Conservation (phyloP, 1,140 invertebrate genomes). For the Bombus picipes region DNA sequence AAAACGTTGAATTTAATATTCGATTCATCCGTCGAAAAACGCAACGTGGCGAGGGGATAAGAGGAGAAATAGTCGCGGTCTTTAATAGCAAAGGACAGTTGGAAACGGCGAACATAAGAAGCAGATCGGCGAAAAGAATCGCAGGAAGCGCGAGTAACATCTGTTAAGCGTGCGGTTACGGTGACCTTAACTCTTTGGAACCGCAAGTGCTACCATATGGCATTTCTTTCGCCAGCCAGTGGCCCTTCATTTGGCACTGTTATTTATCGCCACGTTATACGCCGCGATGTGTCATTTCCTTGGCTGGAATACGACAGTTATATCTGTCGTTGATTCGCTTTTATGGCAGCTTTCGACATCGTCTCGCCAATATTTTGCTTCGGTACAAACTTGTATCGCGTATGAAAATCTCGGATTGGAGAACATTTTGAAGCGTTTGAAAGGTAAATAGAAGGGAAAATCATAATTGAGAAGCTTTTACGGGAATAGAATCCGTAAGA, state of each 20-base stretch:
- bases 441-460: too few species aligned
- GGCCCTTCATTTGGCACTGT: background rate
- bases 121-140: background rate
- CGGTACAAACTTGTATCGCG: background rate
- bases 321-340: background rate
- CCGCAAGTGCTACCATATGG: conserved; percentile 18
- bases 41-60: background rate
- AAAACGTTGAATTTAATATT: background rate
- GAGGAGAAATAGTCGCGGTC: background rate
- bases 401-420: background rate
- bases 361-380: background rate
- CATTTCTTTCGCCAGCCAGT: background rate
- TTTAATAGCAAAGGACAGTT: background rate
- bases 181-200: conserved; percentile 4
- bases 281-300: background rate
- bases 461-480: too few species aligned
- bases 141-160: conserved; percentile 16
- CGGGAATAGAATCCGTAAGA: too few species aligned
- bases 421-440: too few species aligned
- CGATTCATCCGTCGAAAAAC: too few species aligned
- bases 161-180: conserved; percentile 21
- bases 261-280: background rate
- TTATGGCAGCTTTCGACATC: background rate
- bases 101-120: background rate
- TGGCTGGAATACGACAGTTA: background rate